phyloP scores from a whole-genome alignment of 37 sponge, comb jelly and placozoan genomes.

The Beroe ovata region DNA sequence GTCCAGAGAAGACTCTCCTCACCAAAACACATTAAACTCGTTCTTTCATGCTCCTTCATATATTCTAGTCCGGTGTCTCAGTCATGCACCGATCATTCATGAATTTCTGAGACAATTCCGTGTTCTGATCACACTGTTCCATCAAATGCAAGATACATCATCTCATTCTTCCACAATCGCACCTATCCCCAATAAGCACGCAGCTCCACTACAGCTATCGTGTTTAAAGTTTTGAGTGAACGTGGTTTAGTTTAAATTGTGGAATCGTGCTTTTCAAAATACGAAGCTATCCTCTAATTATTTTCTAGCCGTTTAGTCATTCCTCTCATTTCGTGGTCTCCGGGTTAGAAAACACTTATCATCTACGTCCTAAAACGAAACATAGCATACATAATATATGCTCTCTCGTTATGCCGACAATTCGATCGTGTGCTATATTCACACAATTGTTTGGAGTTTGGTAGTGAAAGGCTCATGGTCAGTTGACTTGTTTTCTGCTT shows the following conservation, averaged over 20 bases:
- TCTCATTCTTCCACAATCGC: no score
- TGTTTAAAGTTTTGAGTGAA: background rate
- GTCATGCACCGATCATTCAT: background rate
- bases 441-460: background rate
- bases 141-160: no score
- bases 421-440: background rate
- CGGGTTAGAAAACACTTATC: background rate
- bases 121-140: no score
- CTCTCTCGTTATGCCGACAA: background rate
- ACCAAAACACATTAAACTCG: constrained; percentile 53
- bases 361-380: background rate
- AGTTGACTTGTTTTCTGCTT: no score
- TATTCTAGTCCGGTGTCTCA: background rate
- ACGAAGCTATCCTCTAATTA: background rate
- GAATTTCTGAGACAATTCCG: no score
- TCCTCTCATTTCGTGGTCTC: background rate
- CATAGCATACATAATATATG: no score
- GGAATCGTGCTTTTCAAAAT: background rate
- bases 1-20: constrained; percentile 28
- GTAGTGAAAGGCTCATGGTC: no score
- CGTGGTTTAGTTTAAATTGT: background rate
- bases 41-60: background rate
- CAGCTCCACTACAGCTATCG: no score
- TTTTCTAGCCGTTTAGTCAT: background rate
- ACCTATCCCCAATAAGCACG: no score